phyloP scores from a whole-genome alignment of 1,140 invertebrate species.

The Trichogramma pretiosum region DNA sequence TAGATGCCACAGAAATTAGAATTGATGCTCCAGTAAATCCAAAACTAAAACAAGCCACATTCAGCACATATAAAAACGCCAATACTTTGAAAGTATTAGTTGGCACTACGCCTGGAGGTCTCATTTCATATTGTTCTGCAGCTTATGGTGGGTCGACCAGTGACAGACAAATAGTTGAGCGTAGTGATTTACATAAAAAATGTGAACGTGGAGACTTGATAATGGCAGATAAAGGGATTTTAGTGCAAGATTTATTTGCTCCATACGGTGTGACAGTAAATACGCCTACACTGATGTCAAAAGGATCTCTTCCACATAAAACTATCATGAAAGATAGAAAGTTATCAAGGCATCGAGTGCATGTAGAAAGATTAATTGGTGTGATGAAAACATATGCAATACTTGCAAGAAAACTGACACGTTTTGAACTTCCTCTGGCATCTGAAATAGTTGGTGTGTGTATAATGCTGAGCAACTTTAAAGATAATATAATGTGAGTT shows the following conservation, averaged over 20 bases:
- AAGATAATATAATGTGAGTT: background rate
- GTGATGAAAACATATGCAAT: constrained; percentile 4
- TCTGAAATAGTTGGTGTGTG: constrained; percentile 3
- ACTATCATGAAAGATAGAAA: constrained; percentile 3
- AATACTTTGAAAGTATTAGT: constrained; percentile 22
- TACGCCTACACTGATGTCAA: background rate
- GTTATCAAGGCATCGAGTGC: constrained; percentile 5
- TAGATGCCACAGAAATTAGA: constrained; percentile 28
- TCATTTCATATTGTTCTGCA: background rate
- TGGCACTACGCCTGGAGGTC: constrained; percentile 11
- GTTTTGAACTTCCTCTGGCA: background rate
- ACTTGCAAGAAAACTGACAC: background rate
- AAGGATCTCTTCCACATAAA: background rate
- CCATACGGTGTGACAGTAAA: background rate
- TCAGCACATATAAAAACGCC: no score
- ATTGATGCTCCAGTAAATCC: constrained; percentile 21
- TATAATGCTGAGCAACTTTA: background rate
- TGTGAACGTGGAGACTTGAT: background rate
- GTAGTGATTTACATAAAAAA: background rate
- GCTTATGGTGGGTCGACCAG: constrained; percentile 4
- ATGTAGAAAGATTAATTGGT: constrained; percentile 11
- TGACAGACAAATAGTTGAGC: constrained; percentile 9
- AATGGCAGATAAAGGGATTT: background rate
- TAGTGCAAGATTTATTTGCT: background rate
- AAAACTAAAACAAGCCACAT: constrained; percentile 25